Conservation (phyloP, 2,113 vertebrate species). For the Fregata magnificens region DNA sequence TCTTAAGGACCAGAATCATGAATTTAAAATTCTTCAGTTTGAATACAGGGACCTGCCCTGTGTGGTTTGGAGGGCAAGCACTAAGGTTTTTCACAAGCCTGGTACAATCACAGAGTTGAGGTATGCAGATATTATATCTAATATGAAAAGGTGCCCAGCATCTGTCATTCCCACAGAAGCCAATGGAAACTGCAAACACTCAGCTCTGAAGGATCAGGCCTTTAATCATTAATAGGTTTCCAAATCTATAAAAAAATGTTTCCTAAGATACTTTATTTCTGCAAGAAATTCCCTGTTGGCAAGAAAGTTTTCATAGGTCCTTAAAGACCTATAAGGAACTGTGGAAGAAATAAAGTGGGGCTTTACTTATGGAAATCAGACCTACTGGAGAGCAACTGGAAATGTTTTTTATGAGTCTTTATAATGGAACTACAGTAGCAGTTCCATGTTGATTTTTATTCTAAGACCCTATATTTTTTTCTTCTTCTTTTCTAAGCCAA, state of each 20-base stretch:
- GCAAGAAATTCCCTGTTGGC: slow-evolving; percentile 67
- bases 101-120: background rate
- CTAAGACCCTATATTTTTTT: background rate
- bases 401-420: slow-evolving; percentile 52
- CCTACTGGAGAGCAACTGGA: slow-evolving; percentile 56
- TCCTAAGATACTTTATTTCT: slow-evolving; percentile 61
- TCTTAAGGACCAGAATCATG: background rate
- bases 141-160: background rate
- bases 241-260: slow-evolving; percentile 61
- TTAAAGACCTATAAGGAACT: slow-evolving; percentile 40
- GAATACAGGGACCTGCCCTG: background rate
- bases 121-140: background rate
- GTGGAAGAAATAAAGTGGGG: slow-evolving; percentile 65
- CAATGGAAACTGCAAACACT: slow-evolving; percentile 15
- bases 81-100: background rate
- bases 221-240: slow-evolving; percentile 58
- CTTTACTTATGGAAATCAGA: slow-evolving; percentile 56
- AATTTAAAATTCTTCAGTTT: background rate
- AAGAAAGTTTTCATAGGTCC: slow-evolving; percentile 65
- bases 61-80: background rate
- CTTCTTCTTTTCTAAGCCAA: slow-evolving; percentile 6
- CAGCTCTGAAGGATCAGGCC: slow-evolving; percentile 3
- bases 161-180: background rate
- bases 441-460: slow-evolving; percentile 47
- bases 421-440: slow-evolving; percentile 58